Evolutionary conservation across 2,888 invertebrate genomes (phyloP).

Genomic region (Athetis lepigone): DNA sequence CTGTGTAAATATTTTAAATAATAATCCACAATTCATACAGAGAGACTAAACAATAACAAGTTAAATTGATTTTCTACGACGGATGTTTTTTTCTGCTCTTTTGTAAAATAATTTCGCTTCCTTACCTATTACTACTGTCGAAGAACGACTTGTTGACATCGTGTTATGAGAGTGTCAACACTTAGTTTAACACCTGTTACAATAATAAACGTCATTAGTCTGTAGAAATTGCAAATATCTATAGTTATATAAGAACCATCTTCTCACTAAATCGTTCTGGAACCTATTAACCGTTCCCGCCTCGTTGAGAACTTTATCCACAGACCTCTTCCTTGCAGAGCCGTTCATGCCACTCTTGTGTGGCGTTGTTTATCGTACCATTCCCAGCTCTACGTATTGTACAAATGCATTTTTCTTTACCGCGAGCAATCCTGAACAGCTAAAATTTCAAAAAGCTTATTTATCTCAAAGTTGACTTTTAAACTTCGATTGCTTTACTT

Average conservation of each 20-base stretch:
- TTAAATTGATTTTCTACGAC: constrained; percentile 49
- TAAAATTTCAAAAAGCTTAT: constrained; percentile 16
- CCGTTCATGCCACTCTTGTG: constrained; percentile 21
- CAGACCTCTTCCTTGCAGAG: constrained; percentile 27
- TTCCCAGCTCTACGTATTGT: constrained; percentile 20
- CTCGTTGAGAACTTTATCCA: constrained; percentile 42
- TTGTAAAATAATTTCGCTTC: neutral
- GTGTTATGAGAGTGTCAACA: constrained; percentile 30
- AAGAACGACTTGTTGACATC: constrained; percentile 32
- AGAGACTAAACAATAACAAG: constrained; percentile 50
- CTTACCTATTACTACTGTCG: constrained; percentile 9
- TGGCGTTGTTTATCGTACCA: constrained; percentile 27
- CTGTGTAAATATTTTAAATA: constrained; percentile 50
- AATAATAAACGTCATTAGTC: constrained; percentile 20
- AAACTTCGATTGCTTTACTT: constrained; percentile 4
- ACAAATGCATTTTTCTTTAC: constrained; percentile 27
- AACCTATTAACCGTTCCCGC: constrained; percentile 46
- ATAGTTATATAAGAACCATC: too few relatives aligned
- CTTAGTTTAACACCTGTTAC: constrained; percentile 12
- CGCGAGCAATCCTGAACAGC: neutral
- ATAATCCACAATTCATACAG: constrained; percentile 34
- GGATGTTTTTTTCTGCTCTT: constrained; percentile 10
- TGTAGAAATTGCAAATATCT: constrained; percentile 7
- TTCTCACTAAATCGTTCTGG: too few relatives aligned
- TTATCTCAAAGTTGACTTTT: constrained; percentile 16